Conservation (phyloP, 2,888 invertebrate species). For the Catotricha subobsoleta region DNA sequence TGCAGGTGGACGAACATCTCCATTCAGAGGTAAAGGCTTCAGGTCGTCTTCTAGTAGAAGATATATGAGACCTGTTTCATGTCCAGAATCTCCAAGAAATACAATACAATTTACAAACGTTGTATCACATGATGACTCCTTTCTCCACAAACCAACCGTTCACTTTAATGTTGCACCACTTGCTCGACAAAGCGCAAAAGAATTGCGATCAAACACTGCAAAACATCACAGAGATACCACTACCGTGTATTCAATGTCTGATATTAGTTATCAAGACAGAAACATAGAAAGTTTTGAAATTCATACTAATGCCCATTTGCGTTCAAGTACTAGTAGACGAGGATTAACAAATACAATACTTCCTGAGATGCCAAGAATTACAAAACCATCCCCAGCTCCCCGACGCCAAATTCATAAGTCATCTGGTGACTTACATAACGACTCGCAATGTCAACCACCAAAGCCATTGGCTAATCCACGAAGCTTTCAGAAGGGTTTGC, state of each 20-base stretch:
- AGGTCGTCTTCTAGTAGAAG: constrained; percentile 10
- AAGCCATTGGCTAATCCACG: constrained; percentile 25
- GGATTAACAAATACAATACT: background rate
- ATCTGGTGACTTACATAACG: constrained; percentile 16
- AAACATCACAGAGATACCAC: background rate
- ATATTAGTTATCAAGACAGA: constrained; percentile 3
- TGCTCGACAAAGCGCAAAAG: too few relatives aligned
- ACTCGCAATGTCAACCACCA: constrained; percentile 14
- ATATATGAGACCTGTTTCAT: background rate
- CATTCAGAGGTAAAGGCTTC: constrained; percentile 42
- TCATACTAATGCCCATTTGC: background rate
- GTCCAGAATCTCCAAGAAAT: constrained; percentile 2
- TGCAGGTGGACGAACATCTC: constrained; percentile 34
- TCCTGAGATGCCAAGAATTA: background rate
- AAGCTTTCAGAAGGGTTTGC: constrained; percentile 23
- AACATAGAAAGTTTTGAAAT: constrained; percentile 5
- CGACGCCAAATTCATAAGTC: constrained; percentile 15
- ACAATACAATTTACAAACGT: background rate
- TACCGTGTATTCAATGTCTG: background rate
- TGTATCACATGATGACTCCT: background rate
- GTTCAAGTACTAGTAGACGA: background rate
- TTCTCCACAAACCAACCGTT: background rate
- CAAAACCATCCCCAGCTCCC: constrained; percentile 1
- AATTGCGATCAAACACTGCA: background rate
- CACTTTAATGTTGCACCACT: constrained; percentile 4